Conservation (phyloP, 2,888 invertebrate species). For the Camptogramma bilineatum region DNA sequence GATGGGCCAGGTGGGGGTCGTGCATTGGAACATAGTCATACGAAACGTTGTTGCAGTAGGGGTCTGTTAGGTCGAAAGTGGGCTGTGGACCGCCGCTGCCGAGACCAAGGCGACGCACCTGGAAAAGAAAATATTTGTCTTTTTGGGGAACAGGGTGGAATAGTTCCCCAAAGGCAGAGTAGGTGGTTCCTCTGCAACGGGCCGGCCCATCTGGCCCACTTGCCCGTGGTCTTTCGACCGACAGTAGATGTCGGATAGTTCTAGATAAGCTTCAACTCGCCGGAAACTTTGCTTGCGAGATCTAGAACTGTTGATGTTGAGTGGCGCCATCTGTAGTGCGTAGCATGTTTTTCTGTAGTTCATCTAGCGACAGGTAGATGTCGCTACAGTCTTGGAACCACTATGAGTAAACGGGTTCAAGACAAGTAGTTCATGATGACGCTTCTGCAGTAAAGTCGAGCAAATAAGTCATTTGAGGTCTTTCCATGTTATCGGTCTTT, state of each 20-base stretch:
- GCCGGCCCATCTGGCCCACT: too few species aligned
- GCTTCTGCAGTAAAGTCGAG: neutral
- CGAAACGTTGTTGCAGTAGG: conserved; percentile 76
- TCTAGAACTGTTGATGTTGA: too few species aligned
- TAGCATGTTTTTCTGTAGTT: too few species aligned
- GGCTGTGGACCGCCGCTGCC: conserved; percentile 62
- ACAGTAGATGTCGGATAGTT: too few species aligned
- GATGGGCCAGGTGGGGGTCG: conserved; percentile 84
- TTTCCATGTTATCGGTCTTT: neutral
- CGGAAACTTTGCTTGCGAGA: too few species aligned
- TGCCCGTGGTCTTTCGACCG: too few species aligned
- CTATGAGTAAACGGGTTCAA: neutral
- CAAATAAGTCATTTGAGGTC: neutral
- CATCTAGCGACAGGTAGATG: too few species aligned
- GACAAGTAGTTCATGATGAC: neutral
- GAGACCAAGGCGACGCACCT: conserved; percentile 74
- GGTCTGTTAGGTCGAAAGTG: conserved; percentile 76
- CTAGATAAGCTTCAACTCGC: too few species aligned
- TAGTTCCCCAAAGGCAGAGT: too few species aligned
- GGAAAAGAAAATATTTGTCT: conserved; percentile 27
- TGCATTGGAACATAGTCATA: conserved; percentile 86
- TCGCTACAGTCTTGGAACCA: neutral
- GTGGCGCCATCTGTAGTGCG: too few species aligned
- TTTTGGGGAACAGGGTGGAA: too few species aligned
- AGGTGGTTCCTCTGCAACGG: too few species aligned